phyloP scores from a whole-genome alignment of 2,888 invertebrate genomes.

The Rhagium mordax region DNA sequence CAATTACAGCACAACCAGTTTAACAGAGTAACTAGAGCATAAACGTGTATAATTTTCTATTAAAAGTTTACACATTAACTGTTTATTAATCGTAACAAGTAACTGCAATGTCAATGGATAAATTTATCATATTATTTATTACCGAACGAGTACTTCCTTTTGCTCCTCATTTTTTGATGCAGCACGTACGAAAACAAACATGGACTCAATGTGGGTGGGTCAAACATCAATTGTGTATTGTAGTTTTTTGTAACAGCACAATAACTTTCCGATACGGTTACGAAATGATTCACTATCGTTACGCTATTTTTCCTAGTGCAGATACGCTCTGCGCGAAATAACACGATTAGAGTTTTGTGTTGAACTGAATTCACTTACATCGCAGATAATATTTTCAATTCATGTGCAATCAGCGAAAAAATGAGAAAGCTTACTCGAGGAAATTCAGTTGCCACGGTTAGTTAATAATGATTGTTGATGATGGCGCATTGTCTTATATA shows the following conservation, averaged over 20 bases:
- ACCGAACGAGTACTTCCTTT: constrained; percentile 46
- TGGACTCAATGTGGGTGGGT: constrained; percentile 24
- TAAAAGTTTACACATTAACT: constrained; percentile 9
- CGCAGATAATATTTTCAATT: constrained; percentile 24
- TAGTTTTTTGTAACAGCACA: constrained; percentile 38
- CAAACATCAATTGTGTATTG: constrained; percentile 42
- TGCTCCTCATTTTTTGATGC: constrained; percentile 35
- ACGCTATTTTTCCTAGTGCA: constrained; percentile 1
- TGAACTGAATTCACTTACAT: constrained; percentile 19
- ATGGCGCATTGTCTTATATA: constrained; percentile 2
- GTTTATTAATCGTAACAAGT: constrained; percentile 6
- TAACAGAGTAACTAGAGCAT: constrained; percentile 22
- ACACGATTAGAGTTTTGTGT: constrained; percentile 4
- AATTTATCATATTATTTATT: constrained; percentile 18
- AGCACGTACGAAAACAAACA: constrained; percentile 13
- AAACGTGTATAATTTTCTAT: constrained; percentile 8
- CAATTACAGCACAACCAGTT: constrained; percentile 19
- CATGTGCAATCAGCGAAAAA: constrained; percentile 34
- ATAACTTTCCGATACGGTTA: constrained; percentile 31
- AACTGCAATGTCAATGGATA: neutral
- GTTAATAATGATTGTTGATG: neutral
- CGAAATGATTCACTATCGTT: constrained; percentile 22
- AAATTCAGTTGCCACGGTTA: constrained; percentile 22
- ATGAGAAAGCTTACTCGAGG: constrained; percentile 35
- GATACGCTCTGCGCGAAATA: neutral